Percentiles rank a stretch among this genome's conserved stretches.
Evolutionary conservation across 2,113 vertebrate species (phyloP).

Genomic region (Erythrocercus mccallii): DNA sequence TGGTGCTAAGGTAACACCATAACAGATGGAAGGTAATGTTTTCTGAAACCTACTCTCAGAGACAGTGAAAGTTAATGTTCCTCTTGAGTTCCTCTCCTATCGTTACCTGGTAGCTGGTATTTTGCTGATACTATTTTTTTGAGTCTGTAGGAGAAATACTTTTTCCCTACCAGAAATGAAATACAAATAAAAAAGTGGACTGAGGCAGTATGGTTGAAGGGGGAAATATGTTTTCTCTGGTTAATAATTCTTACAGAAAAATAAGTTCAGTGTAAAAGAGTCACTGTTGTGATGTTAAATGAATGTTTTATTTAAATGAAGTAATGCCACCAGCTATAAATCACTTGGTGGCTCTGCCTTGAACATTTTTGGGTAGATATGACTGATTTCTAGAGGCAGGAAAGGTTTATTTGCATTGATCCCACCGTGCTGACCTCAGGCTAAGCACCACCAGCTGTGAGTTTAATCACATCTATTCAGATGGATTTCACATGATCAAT

Average conservation of each 20-base stretch:
- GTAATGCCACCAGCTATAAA: neutral
- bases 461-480: neutral
- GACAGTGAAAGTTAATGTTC: neutral
- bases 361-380: neutral
- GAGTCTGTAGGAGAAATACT: neutral
- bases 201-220: neutral
- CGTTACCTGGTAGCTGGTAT: neutral
- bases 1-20: neutral
- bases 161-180: neutral
- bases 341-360: neutral
- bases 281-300: neutral
- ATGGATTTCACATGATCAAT: neutral
- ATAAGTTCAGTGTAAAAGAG: neutral
- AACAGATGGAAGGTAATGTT: neutral
- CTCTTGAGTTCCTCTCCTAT: neutral
- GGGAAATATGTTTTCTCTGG: neutral
- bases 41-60: neutral
- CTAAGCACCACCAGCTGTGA: neutral
- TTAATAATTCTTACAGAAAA: conserved; percentile 1
- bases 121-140: neutral
- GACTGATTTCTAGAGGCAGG: neutral
- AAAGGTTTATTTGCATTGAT: conserved; percentile 6
- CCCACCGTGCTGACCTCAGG: neutral
- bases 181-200: neutral
- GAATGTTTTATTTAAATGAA: conserved; percentile 7